These are phyloP conservation scores for Cryptus armator DNA, from an alignment of 2,888 invertebrate genomes.

Conservation along the genomic window DNA sequence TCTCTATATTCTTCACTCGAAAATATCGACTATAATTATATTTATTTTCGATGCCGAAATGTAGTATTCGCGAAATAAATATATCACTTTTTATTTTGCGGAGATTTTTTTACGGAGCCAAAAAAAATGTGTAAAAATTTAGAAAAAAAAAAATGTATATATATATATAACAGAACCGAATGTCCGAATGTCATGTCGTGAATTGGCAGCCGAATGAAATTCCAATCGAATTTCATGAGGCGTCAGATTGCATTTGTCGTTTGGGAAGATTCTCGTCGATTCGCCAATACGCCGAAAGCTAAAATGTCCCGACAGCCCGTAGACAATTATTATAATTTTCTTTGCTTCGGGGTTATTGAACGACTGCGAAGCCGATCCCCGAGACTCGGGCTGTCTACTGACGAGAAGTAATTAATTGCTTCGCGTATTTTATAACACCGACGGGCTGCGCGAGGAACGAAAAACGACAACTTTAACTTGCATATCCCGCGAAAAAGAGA, in stretches of 20 bases:
- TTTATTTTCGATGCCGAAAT: background rate
- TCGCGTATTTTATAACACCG: slow-evolving; percentile 1
- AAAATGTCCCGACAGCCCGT: slow-evolving; percentile 44
- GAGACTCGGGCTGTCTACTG: slow-evolving; percentile 10
- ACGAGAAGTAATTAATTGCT: slow-evolving; percentile 21
- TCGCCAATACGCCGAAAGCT: slow-evolving; percentile 7
- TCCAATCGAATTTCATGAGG: slow-evolving; percentile 47
- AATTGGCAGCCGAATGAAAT: slow-evolving; percentile 3
- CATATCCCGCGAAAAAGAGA: background rate
- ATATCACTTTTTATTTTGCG: background rate
- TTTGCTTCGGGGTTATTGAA: slow-evolving; percentile 12
- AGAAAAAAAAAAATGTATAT: background rate
- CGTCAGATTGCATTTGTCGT: slow-evolving; percentile 17
- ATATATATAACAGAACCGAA: background rate
- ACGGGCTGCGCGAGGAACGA: no score
- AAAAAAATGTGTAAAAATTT: no score
- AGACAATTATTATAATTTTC: slow-evolving; percentile 42
- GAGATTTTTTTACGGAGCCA: no score
- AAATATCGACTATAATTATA: background rate
- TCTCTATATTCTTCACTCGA: background rate
- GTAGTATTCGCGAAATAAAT: background rate
- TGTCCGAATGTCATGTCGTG: background rate
- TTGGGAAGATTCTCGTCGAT: background rate
- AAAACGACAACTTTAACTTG: no score
- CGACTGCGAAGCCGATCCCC: background rate